Evolutionary conservation across 2,113 vertebrate species (phyloP), one percentile per base, ranked within the genome.

Genomic region (Callospermophilus lateralis): DNA sequence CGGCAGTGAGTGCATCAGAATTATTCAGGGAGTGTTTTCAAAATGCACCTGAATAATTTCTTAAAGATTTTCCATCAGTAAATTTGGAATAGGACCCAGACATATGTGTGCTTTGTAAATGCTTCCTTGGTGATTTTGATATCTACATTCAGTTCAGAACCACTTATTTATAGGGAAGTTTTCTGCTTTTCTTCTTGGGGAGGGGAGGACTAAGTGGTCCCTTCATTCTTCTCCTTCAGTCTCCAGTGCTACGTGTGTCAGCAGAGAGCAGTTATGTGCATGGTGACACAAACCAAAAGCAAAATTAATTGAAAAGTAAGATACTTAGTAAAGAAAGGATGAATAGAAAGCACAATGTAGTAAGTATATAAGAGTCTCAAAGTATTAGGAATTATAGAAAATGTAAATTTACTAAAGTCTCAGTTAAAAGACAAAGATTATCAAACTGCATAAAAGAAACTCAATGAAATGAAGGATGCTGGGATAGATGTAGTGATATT

Each of bases 391-490:
- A 91, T 93, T 92, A 65, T 6, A 55, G 19, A 61, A 58, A 89
- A 76, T 83, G 32, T 79, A 78, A 79, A 85, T 67, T 73, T 96
- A 81, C 28, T 58, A 20, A 94, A 48, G 63, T 97, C 55, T 53
- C 77, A 84, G 61, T 84, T 67, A 80, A 92, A 89, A 90, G 53
- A 84, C 3, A 89, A 70, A 93, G 70, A 22, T 87, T 83, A 22
- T 63, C 65, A 68, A 30, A 48, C 81, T 90, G 70, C 5, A 55
- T 94, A 63, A 76, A 61, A 93, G 63, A 92, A 94, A 67, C 51
- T 28, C 72, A 39, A 58, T 87, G 53, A 67, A 93, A 73, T 67
- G 85, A 91, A 93, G 48, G 45, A 86, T 70, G 42, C 42, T 73
- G 30, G 74, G 39, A 48, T 68, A 74, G 48, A 13, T 76, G 16